Evolutionary conservation across 1,140 invertebrate genomes (phyloP).

Genomic region (Drosophila tani): DNA sequence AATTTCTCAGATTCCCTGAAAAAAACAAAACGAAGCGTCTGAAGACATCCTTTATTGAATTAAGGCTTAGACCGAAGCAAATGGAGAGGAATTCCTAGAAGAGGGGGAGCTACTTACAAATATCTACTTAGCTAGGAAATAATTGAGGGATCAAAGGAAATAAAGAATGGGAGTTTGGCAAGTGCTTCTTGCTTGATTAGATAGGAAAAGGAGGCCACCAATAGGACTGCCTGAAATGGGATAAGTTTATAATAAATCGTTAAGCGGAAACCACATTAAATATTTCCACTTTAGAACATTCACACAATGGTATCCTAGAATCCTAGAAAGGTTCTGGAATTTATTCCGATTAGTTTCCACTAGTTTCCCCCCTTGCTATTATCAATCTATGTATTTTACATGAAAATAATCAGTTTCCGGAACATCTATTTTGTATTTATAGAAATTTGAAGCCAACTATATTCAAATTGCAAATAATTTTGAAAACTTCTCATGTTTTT

Average conservation of each 20-base stretch:
- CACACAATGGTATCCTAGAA: too few relatives aligned
- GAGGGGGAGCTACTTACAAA: conserved; percentile 15
- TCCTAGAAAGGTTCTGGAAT: too few relatives aligned
- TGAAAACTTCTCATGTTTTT: neutral
- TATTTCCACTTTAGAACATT: neutral
- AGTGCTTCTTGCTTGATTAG: conserved; percentile 19
- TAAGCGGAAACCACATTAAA: too few relatives aligned
- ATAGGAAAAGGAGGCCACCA: too few relatives aligned
- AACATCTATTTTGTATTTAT: neutral
- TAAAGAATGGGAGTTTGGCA: neutral
- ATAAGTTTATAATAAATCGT: neutral
- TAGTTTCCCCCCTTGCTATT: too few relatives aligned
- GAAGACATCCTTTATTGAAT: conserved; percentile 32
- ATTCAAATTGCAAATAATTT: neutral
- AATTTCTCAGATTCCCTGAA: conserved; percentile 23
- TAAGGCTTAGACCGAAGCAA: conserved; percentile 17
- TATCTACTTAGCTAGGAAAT: conserved; percentile 7
- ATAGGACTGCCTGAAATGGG: neutral
- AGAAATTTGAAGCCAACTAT: neutral
- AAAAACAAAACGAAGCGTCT: conserved; percentile 31
- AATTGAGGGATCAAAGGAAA: conserved; percentile 35
- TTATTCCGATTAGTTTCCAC: too few relatives aligned
- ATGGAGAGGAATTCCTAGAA: conserved; percentile 4
- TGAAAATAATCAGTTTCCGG: neutral
- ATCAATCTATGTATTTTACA: too few relatives aligned